A percentile compares a stretch with the other conserved stretches of the same genome.
Conservation (phyloP, 2,888 invertebrate genomes). For the Eupithecia abbreviata region DNA sequence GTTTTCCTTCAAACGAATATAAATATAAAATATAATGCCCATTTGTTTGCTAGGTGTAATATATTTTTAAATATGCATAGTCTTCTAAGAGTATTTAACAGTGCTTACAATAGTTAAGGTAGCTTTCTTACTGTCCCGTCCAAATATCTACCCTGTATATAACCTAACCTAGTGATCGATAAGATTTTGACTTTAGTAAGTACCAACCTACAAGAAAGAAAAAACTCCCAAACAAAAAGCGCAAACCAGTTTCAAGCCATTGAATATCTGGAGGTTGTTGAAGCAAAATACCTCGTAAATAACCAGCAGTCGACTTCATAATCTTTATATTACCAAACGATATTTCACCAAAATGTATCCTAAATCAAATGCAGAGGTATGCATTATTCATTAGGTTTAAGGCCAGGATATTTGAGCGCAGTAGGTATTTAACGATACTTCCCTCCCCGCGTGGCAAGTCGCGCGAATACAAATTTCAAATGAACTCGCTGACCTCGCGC, state of each 20-base stretch:
- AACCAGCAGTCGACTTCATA: conserved; percentile 36
- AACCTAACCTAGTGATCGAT: background rate
- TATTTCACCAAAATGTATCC: conserved; percentile 43
- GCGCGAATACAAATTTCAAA: too few relatives aligned
- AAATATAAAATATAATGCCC: too few relatives aligned
- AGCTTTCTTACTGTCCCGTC: too few relatives aligned
- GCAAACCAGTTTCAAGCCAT: background rate
- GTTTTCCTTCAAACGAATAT: too few relatives aligned
- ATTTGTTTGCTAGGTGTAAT: too few relatives aligned
- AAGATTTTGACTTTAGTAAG: background rate
- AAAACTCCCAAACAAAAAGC: background rate
- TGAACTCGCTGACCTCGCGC: too few relatives aligned
- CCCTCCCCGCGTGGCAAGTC: too few relatives aligned
- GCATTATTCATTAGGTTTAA: conserved; percentile 50
- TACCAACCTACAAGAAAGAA: background rate
- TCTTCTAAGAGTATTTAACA: too few relatives aligned
- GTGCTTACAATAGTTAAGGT: too few relatives aligned
- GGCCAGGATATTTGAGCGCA: too few relatives aligned
- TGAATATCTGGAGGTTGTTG: conserved; percentile 20
- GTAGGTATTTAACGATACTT: too few relatives aligned
- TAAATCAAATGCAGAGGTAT: conserved; percentile 45
- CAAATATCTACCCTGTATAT: background rate
- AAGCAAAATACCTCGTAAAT: conserved; percentile 42
- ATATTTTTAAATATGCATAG: too few relatives aligned
- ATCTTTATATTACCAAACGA: conserved; percentile 18